These are phyloP conservation scores for Perognathus longimembris DNA, from an alignment of 2,113 vertebrate species.

Conservation along the genomic window DNA sequence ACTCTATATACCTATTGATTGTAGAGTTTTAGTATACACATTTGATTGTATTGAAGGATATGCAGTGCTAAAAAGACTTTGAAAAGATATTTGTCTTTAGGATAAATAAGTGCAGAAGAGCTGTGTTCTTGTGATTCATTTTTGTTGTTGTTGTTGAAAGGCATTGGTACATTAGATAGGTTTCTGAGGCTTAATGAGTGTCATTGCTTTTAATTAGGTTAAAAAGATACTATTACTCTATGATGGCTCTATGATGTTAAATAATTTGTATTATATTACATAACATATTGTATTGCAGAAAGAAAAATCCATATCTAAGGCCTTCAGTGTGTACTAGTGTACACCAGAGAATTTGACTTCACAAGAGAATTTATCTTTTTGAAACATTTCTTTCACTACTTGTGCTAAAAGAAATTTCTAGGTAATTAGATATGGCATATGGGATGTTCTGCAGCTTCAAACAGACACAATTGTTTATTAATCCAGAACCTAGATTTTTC, in stretches of 20 bases:
- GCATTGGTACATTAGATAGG: neutral
- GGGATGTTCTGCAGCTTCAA: neutral
- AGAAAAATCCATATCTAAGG: slow-evolving; percentile 4
- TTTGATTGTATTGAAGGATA: neutral
- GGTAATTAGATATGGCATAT: slow-evolving; percentile 7
- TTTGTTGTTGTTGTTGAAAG: slow-evolving; percentile 65
- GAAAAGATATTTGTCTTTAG: neutral
- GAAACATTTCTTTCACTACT: slow-evolving; percentile 12
- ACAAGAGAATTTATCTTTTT: slow-evolving; percentile 17
- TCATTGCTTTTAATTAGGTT: slow-evolving; percentile 77
- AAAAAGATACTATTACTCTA: slow-evolving; percentile 74
- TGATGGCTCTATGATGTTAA: slow-evolving; percentile 69
- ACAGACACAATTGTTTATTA: neutral
- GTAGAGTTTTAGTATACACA: neutral
- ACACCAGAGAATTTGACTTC: neutral
- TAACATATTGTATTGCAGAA: slow-evolving; percentile 5
- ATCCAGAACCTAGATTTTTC: neutral
- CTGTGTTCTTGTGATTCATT: slow-evolving; percentile 7
- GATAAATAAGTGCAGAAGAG: neutral
- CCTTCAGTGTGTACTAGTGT: slow-evolving; percentile 34
- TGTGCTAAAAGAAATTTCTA: neutral
- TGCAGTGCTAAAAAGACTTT: neutral
- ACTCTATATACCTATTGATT: neutral
- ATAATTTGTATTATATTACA: slow-evolving; percentile 73
- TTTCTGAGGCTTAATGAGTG: slow-evolving; percentile 74